Evolutionary conservation across 2,113 vertebrate species (phyloP).

Genomic region (Nipponia nippon): DNA sequence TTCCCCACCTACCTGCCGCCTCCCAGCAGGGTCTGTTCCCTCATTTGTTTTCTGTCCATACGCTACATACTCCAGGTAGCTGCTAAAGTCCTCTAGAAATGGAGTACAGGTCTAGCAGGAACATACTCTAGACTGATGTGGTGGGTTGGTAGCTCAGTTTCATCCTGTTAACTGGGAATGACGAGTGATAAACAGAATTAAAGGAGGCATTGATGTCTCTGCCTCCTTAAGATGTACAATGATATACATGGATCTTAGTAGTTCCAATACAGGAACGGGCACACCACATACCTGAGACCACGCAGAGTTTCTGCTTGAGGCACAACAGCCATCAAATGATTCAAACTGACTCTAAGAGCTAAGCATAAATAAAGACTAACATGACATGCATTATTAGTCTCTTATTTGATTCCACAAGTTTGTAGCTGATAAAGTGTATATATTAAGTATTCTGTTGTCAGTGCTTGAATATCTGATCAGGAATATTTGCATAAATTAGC

Average conservation of each 20-base stretch:
- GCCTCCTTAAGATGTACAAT: background rate
- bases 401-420: background rate
- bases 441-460: background rate
- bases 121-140: background rate
- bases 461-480: background rate
- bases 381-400: background rate
- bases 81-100: background rate
- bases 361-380: background rate
- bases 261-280: background rate
- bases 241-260: background rate
- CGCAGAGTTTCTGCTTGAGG: background rate
- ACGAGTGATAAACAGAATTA: background rate
- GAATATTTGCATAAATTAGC: background rate
- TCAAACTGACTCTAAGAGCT: background rate
- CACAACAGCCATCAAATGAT: background rate
- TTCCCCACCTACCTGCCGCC: background rate
- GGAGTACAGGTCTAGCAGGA: background rate
- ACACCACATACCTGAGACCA: background rate
- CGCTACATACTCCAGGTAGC: background rate
- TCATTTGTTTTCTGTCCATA: rapidly evolving
- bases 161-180: background rate
- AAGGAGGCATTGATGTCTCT: background rate
- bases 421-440: background rate
- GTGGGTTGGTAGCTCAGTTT: background rate
- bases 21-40: background rate